Evolutionary conservation across 1,140 invertebrate genomes (phyloP).

Genomic region (Drosophila littoralis): DNA sequence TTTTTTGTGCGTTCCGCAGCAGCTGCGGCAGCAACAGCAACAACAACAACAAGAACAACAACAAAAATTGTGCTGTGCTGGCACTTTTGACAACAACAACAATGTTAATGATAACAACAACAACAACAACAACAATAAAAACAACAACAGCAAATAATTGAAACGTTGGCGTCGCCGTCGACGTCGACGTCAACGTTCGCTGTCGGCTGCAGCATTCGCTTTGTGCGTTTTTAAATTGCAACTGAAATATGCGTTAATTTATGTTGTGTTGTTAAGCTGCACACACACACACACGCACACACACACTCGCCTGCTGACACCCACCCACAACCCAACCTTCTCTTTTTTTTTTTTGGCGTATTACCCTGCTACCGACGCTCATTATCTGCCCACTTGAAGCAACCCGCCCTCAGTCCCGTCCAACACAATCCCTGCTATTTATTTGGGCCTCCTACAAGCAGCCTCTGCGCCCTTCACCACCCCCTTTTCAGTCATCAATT

Average conservation of each 20-base stretch:
- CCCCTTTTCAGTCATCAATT: neutral
- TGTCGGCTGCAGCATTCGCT: conserved; percentile 60
- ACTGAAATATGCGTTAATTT: conserved; percentile 82
- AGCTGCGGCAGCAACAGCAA: conserved; percentile 15
- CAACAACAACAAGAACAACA: conserved; percentile 13
- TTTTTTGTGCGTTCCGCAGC: conserved; percentile 71
- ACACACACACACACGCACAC: conserved; percentile 20
- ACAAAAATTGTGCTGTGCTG: conserved; percentile 51
- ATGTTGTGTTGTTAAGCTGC: conserved; percentile 78
- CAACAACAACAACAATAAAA: conserved; percentile 14
- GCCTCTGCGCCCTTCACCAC: neutral
- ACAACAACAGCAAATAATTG: conserved; percentile 33
- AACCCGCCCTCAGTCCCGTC: neutral
- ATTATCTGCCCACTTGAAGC: conserved; percentile 36
- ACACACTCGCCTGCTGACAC: conserved; percentile 18
- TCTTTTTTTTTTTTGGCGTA: conserved; percentile 11
- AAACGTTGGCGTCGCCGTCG: conserved; percentile 21
- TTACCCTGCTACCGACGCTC: conserved; percentile 13
- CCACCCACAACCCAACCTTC: conserved; percentile 2
- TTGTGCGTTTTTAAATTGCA: conserved; percentile 78
- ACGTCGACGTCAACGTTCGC: conserved; percentile 12
- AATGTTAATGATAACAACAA: conserved; percentile 67
- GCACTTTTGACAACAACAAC: conserved; percentile 72
- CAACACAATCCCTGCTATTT: conserved; percentile 21
- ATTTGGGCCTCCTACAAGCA: neutral